Evolutionary conservation across 2,888 invertebrate species (phyloP).

Genomic region (Cheilosia variabilis): DNA sequence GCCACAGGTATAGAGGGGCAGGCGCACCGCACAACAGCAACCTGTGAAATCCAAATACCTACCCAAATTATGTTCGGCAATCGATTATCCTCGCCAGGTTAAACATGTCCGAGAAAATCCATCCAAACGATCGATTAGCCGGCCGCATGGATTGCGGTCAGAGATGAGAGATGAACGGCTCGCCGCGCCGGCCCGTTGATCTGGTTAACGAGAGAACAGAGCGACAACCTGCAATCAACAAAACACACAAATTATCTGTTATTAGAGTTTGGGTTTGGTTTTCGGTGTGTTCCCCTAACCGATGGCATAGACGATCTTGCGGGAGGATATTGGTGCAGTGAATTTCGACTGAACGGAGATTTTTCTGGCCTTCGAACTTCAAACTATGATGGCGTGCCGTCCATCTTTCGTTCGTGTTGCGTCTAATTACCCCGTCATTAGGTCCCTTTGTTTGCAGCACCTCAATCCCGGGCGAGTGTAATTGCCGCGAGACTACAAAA

Average conservation of each 20-base stretch:
- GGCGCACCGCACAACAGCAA: conserved; percentile 6
- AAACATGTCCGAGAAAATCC: conserved; percentile 58
- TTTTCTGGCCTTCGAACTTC: too few species aligned
- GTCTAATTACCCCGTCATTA: conserved; percentile 18
- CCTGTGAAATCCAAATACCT: conserved; percentile 65
- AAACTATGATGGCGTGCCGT: too few species aligned
- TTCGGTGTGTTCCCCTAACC: not conserved
- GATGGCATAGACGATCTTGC: not conserved
- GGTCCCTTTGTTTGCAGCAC: conserved; percentile 4
- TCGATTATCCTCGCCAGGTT: conserved; percentile 70
- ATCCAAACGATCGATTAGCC: conserved; percentile 63
- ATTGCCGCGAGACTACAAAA: conserved; percentile 32
- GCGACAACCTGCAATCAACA: conserved; percentile 62
- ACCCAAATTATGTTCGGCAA: conserved; percentile 59
- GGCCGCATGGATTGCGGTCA: not conserved
- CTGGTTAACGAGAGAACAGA: not conserved
- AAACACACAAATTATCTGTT: conserved; percentile 66
- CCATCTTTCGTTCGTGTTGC: not conserved
- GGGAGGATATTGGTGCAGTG: not conserved
- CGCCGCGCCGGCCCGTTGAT: not conserved
- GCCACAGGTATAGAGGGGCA: conserved; percentile 29
- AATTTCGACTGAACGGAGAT: too few species aligned
- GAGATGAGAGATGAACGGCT: not conserved
- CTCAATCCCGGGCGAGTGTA: conserved; percentile 22
- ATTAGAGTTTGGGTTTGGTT: conserved; percentile 30